Evolutionary conservation across 2,888 invertebrate species (phyloP), one percentile per base, ranked within the genome.

Genomic region (Cloeon dipterum): DNA sequence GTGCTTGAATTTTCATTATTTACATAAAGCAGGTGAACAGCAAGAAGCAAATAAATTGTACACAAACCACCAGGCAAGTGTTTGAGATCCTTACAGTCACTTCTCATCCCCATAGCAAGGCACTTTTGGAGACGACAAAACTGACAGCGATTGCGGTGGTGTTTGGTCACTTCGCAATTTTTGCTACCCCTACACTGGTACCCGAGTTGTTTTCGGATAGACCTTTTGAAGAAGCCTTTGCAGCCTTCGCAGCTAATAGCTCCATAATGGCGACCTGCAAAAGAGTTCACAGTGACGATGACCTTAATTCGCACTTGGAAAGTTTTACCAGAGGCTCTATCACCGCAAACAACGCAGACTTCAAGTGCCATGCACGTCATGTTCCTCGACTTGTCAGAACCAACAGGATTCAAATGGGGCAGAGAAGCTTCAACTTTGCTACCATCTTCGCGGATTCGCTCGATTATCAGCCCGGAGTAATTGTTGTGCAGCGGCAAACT

Each of bases 51-150:
- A n/a, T n/a, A n/a, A n/a, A n/a, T n/a, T n/a, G n/a, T n/a, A 35
- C 35, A 38, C 35, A 38, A 38, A 39, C 26, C 39, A 39, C 36
- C 36, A 35, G 36, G 36, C 32, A 25, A 36, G 36, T 35, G 32
- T 37, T 37, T 32, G 32, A 32, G 33, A 37, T 32, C 37, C 76
- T 78, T 77, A 94, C 94, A 93, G 73, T 96, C 96, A 65, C 91
- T 91, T 59, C 94, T 68, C 96, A 96, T 96, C 51, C 96, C 96
- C 67, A 89, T 91, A 26, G 83, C 77, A 39, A 96, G 69, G 55
- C 96, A 96, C 64, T 96, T 96, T 61, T 94, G 91, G 44, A 98
- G 69, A 35, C 96, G 73, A 57, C 96, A 96, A 64, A 91, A 94
- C 65, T 96, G 96, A 61, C 96, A 96, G 40, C 96, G 71, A 64